Conservation (phyloP, 1,140 invertebrate genomes). For the Pseudomyrmex dendroicus region DNA sequence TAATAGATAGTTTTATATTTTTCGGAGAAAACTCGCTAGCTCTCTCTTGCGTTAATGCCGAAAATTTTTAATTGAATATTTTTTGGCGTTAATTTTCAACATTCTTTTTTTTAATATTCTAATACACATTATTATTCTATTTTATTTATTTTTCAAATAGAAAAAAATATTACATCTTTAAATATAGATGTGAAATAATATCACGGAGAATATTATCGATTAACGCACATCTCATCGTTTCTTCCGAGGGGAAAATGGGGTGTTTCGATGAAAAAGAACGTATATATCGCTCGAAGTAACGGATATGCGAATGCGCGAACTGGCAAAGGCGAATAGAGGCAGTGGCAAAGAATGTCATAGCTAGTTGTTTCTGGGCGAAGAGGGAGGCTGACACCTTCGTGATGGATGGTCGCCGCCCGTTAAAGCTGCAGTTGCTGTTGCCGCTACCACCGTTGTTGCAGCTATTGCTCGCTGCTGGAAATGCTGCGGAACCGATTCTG, state of each 20-base stretch:
- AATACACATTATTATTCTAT: neutral
- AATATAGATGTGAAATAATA: neutral
- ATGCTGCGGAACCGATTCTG: slow-evolving; percentile 49
- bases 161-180: neutral
- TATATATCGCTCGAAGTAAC: slow-evolving; percentile 41
- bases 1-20: no score
- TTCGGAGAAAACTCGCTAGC: no score
- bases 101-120: neutral
- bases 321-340: slow-evolving; percentile 75
- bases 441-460: slow-evolving; percentile 66
- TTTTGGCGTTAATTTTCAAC: neutral
- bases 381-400: slow-evolving; percentile 82
- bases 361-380: slow-evolving; percentile 82
- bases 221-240: neutral
- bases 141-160: neutral
- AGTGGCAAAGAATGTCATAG: slow-evolving; percentile 84
- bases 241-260: neutral
- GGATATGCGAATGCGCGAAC: slow-evolving; percentile 66
- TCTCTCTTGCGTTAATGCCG: no score
- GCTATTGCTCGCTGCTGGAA: slow-evolving; percentile 69
- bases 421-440: slow-evolving; percentile 78
- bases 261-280: slow-evolving; percentile 16
- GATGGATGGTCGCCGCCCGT: slow-evolving; percentile 82
- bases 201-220: slow-evolving; percentile 4
- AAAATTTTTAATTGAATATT: neutral